Evolutionary conservation across 2,888 invertebrate genomes (phyloP), one percentile per base, ranked within the genome.

Genomic region (Hemicrepidius hirtus): DNA sequence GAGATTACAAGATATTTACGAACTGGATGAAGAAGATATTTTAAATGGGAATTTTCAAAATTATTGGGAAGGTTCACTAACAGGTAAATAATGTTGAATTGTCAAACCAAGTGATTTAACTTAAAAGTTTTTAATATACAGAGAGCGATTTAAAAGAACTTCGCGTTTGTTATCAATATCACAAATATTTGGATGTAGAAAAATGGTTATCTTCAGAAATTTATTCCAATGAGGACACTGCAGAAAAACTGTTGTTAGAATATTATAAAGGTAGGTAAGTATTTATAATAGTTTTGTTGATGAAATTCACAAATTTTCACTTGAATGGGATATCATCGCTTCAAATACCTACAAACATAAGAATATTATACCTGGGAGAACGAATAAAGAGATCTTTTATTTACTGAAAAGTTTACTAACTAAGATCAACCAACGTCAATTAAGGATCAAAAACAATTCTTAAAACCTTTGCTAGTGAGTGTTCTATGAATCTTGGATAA

Each of bases 1-100:
- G 7, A 59, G 59, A 18, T n/a, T 59, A 35, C 40, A 37, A 13
- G 59, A 59, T 20, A 21, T 40, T 16, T 59, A 59, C 20, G 12
- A 7, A 6, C 10, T 59, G 20, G 12, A 59, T 20, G 37, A 59
- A 59, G 18, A 13, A n/a, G 10, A 37, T 6, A 59, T 59, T 16
- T 7, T 59, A 13, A 35, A 3, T 1, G 59, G 59, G 0, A 12
- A 59, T 37, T 37, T 59, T 21, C n/a, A 28, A 28, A n/a, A 37
- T 12, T 40, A 59, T 37, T 59, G 59, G 59, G 37, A 24, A 3
- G 40, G 12, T 18, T 20, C 41, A 59, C 12, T 59, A 24, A 10
- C 16, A 20, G 32, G 37, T 59, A 40, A 16, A 37, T 2, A 10
- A 37, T n/a, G n/a, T n/a, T n/a, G 37, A 3, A 6, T 10, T 37